phyloP scores from a whole-genome alignment of 2,888 invertebrate species.

The Habroteleia sp. region DNA sequence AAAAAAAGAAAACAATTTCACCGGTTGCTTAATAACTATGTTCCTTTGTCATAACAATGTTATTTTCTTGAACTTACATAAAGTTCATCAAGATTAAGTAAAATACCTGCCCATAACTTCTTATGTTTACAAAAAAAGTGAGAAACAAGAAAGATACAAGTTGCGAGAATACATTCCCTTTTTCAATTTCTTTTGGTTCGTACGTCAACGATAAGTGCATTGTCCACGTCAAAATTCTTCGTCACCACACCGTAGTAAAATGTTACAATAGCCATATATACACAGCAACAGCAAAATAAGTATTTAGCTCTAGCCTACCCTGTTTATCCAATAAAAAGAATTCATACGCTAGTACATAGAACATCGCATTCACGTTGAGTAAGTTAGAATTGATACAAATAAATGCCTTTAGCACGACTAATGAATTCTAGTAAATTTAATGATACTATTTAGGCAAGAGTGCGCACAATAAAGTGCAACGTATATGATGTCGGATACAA shows the following conservation, averaged over 20 bases:
- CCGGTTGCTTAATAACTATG: constrained; percentile 25
- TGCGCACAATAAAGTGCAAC: constrained; percentile 22
- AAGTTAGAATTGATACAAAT: constrained; percentile 41
- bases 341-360: constrained; percentile 70
- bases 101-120: constrained; percentile 33
- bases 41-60: constrained; percentile 32
- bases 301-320: constrained; percentile 79
- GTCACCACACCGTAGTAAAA: constrained; percentile 12
- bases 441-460: constrained; percentile 37
- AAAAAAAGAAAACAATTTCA: constrained; percentile 21
- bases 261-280: constrained; percentile 53
- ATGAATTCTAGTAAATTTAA: constrained; percentile 43
- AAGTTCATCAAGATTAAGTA: constrained; percentile 38
- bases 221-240: constrained; percentile 29
- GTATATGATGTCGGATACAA: constrained; percentile 14
- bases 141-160: constrained; percentile 15
- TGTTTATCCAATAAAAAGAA: constrained; percentile 77
- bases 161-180: constrained; percentile 9
- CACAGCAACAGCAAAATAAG: constrained; percentile 72
- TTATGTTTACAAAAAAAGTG: constrained; percentile 37
- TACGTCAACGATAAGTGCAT: constrained; percentile 31
- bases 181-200: constrained; percentile 22
- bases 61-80: constrained; percentile 23
- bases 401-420: constrained; percentile 38
- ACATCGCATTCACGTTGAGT: constrained; percentile 52